Percentiles rank a stretch among this genome's conserved stretches.
phyloP scores from a whole-genome alignment of 2,888 invertebrate species.

The Tenthredo amoena region DNA sequence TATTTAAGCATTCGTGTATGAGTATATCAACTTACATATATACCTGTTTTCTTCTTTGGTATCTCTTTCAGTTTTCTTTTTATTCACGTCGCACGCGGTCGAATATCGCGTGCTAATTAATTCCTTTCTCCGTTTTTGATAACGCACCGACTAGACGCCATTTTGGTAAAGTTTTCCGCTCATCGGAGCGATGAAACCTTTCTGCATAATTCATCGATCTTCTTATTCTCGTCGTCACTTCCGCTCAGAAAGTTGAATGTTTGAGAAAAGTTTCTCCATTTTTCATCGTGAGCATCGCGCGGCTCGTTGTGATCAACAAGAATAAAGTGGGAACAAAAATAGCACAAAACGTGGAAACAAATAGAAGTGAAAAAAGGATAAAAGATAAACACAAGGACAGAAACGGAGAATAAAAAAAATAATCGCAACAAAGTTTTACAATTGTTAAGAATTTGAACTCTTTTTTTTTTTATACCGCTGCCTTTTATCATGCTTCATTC shows the following conservation, averaged over 20 bases:
- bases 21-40: not conserved
- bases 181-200: slow-evolving; percentile 35
- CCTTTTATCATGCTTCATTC: not conserved
- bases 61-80: not conserved
- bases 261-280: not conserved
- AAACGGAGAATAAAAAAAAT: not conserved
- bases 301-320: not conserved
- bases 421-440: not conserved
- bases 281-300: not conserved
- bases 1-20: not conserved
- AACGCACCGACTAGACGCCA: slow-evolving; percentile 5
- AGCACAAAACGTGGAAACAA: not conserved
- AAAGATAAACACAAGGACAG: not conserved
- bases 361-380: not conserved
- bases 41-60: not conserved
- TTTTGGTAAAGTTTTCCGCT: slow-evolving; percentile 32
- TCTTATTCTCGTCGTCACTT: slow-evolving; percentile 3
- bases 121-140: slow-evolving; percentile 9
- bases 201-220: slow-evolving; percentile 35
- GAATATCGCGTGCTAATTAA: slow-evolving; percentile 17
- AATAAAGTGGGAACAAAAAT: not conserved
- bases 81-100: not conserved
- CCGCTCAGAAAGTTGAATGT: slow-evolving; percentile 2
- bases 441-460: not conserved
- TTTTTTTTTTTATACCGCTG: not conserved